Evolutionary conservation across 23 tunicate genomes (phyloP).

Genomic region (Trididemnum miniatum): DNA sequence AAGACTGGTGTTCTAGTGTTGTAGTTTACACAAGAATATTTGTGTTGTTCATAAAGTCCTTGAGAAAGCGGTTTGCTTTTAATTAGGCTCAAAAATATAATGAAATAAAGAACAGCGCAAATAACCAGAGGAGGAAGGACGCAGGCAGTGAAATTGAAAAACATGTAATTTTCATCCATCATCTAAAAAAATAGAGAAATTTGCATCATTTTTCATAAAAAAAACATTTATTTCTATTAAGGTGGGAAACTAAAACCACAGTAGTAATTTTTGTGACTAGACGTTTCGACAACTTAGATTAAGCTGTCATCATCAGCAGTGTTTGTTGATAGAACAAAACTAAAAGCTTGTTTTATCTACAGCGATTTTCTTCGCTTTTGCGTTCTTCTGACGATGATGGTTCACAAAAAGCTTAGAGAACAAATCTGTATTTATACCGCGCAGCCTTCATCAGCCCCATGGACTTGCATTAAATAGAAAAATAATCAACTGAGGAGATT

Average conservation of each 20-base stretch:
- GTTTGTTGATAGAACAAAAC: too few species aligned
- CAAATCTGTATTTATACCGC: too few species aligned
- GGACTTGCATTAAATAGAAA: too few species aligned
- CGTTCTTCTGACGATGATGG: too few species aligned
- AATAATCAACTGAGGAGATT: too few species aligned
- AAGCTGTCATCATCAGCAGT: background rate
- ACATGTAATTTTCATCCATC: constrained; percentile 75
- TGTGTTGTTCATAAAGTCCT: background rate
- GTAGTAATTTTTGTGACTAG: background rate
- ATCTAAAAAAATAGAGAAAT: constrained; percentile 38
- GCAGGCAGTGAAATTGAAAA: constrained; percentile 63
- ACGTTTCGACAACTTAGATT: background rate
- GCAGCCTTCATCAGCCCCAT: too few species aligned
- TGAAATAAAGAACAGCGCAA: constrained; percentile 51
- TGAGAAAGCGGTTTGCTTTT: background rate
- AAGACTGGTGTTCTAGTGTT: background rate
- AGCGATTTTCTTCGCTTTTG: too few species aligned
- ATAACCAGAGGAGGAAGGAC: constrained; percentile 57
- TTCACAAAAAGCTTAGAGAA: too few species aligned
- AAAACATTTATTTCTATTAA: too few species aligned
- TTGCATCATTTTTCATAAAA: too few species aligned
- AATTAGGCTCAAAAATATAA: constrained; percentile 40
- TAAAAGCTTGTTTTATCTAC: too few species aligned
- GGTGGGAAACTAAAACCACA: background rate
- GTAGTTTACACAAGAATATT: too few species aligned